Conservation (phyloP, 2,113 vertebrate species). For the Notiomystis cincta region DNA sequence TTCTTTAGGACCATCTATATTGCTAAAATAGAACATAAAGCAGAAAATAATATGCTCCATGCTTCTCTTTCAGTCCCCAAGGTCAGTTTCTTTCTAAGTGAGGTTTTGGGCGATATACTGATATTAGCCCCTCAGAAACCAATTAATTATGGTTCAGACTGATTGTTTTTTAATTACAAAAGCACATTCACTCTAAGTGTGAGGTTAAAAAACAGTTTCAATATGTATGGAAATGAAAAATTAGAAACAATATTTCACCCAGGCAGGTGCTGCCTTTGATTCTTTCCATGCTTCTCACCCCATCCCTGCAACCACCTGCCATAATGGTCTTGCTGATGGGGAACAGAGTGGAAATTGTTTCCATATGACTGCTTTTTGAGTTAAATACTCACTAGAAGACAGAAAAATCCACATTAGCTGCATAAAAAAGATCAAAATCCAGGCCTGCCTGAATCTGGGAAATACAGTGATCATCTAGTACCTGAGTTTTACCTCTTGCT, state of each 20-base stretch:
- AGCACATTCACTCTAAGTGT: not conserved
- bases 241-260: not conserved
- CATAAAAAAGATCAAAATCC: not conserved
- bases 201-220: not conserved
- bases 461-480: not conserved
- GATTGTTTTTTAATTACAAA: not conserved
- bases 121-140: not conserved
- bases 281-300: not conserved
- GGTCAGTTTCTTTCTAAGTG: not conserved
- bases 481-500: not conserved
- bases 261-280: not conserved
- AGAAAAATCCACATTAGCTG: not conserved
- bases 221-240: not conserved
- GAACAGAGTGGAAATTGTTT: not conserved
- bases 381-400: not conserved
- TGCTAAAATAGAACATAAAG: not conserved
- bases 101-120: not conserved
- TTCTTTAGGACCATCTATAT: not conserved
- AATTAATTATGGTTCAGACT: not conserved
- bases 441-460: not conserved
- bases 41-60: not conserved
- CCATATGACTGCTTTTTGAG: not conserved
- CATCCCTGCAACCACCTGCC: not conserved
- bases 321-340: not conserved
- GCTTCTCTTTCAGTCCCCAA: not conserved